Base-by-base conservation (phyloP, 2,113 vertebrate species). In the Poeciliopsis prolifica region DNA sequence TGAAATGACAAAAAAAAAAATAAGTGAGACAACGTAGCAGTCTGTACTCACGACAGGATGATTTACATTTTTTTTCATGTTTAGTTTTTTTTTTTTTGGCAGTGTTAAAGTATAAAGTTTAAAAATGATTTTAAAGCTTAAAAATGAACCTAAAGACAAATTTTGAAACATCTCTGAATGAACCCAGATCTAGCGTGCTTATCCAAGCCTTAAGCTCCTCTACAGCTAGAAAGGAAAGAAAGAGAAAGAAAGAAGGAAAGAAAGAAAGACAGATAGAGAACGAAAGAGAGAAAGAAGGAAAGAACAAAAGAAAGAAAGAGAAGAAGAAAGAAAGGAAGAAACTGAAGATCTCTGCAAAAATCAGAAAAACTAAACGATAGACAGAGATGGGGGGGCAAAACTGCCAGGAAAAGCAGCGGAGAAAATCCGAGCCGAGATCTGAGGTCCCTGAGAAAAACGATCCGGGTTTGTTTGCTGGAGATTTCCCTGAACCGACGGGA, bases 391-490 rank as follows among this genome's bases (percentile, higher is more conserved):
- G 7, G 24, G 30, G 29, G 29, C 2, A 58, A 58, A n/a, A 19
- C n/a, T 26, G 13, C 51, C 17, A 5, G 5, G 17, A 42, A 67
- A 44, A 66, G 26, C n/a, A 42, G 19, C 6, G 7, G 48, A 40
- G 37, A 40, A 40, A 40, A 40, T 13, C 37, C 17, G 15, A 51
- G 31, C 70, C 72, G 3, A 26, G 1, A 7, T 35, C 1, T 58
- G 35, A 48, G 14, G 70, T 24, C 78, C 76, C 87, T 82, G 87
- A 87, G 83, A 87, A 77, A 67, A 48, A 15, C 29, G 28, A 75
- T 33, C 54, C 22, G 30, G 11, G 1, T 60, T n/a, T 9, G 19
- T 83, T 31, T 11, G 2, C 29, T 12, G 30, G 31, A 78, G 14
- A 10, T 28, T n/a, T 33, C 61, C 54, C 19, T 30, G 12, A 19